These are phyloP conservation scores for Labroides dimidiatus DNA, from an alignment of 2,797 vertebrate species.

Conservation along the genomic window DNA sequence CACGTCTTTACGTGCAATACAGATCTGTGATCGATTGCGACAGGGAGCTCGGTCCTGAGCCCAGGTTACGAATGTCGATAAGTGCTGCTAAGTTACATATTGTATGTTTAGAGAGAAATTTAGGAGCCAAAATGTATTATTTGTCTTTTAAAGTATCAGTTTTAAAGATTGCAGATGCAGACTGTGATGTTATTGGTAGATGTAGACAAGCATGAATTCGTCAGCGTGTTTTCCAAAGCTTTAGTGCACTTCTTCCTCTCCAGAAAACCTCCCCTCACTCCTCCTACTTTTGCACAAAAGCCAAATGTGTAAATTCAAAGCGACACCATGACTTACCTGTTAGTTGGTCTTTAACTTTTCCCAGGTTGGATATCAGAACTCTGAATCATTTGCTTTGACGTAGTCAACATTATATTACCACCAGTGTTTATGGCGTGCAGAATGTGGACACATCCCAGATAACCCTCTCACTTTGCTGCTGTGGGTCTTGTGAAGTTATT, in stretches of 20 bases:
- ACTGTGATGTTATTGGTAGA: slow-evolving; percentile 70
- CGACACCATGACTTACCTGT: slow-evolving; percentile 73
- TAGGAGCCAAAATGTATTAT: slow-evolving; percentile 80
- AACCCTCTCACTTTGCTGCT: slow-evolving; percentile 23
- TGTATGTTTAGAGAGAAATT: slow-evolving; percentile 76
- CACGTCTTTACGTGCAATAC: slow-evolving; percentile 74
- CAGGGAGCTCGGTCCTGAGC: slow-evolving; percentile 60
- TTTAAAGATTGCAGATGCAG: slow-evolving; percentile 64
- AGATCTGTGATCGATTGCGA: slow-evolving; percentile 46
- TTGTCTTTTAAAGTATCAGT: slow-evolving; percentile 66
- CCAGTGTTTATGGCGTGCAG: slow-evolving; percentile 52
- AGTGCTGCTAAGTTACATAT: slow-evolving; percentile 88
- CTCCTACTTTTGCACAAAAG: slow-evolving; percentile 88
- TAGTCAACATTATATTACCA: slow-evolving; percentile 45
- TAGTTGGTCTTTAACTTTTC: slow-evolving; percentile 72
- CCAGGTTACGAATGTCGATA: slow-evolving; percentile 77
- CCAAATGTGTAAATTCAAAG: slow-evolving; percentile 89
- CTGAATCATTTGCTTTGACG: slow-evolving; percentile 52
- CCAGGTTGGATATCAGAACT: slow-evolving; percentile 78
- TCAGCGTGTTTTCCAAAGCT: slow-evolving; percentile 71
- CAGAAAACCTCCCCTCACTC: slow-evolving; percentile 73
- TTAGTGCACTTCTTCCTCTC: slow-evolving; percentile 82
- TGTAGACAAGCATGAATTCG: slow-evolving; percentile 70
- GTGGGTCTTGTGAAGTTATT: slow-evolving; percentile 57
- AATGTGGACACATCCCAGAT: slow-evolving; percentile 36